These are phyloP conservation scores for Acleris emargana DNA, from an alignment of 2,888 invertebrate species.

Conservation along the genomic window DNA sequence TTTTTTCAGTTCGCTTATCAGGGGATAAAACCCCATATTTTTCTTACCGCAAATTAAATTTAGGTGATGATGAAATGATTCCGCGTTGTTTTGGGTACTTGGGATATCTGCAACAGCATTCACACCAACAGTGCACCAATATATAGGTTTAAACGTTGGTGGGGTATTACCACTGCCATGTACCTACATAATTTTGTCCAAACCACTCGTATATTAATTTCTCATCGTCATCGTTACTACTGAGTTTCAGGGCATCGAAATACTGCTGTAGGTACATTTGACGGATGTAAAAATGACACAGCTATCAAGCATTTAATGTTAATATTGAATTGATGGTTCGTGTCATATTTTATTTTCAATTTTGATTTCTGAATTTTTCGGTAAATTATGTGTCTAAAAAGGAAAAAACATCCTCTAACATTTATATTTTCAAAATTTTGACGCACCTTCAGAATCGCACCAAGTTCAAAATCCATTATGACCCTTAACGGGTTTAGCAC, in stretches of 20 bases:
- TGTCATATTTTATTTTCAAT: too few species aligned
- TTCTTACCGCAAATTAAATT: slow-evolving; percentile 1
- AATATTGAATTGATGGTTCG: too few species aligned
- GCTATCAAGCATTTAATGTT: background rate
- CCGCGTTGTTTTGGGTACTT: too few species aligned
- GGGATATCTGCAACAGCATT: too few species aligned
- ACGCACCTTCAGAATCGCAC: slow-evolving; percentile 5
- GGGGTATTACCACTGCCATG: too few species aligned
- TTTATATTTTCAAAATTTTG: slow-evolving; percentile 1
- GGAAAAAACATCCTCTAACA: too few species aligned
- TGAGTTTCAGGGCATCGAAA: background rate
- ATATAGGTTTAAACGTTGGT: background rate
- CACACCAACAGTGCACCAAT: slow-evolving; percentile 1
- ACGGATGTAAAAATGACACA: too few species aligned
- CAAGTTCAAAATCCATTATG: slow-evolving; percentile 8
- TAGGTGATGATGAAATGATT: too few species aligned
- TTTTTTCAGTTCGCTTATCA: background rate
- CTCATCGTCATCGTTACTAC: slow-evolving; percentile 6
- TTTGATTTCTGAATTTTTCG: too few species aligned
- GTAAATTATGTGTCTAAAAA: too few species aligned
- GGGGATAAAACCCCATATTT: slow-evolving; percentile 2
- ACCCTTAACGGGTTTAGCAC: slow-evolving; percentile 8
- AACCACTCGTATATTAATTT: slow-evolving; percentile 1
- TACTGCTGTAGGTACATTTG: too few species aligned
- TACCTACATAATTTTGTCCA: too few species aligned